Percentiles rank a stretch among this genome's conserved stretches.
These are phyloP conservation scores for Apostichopus leukothele DNA, from an alignment of 53 echinoderm and acorn worm genomes.

Conservation along the genomic window DNA sequence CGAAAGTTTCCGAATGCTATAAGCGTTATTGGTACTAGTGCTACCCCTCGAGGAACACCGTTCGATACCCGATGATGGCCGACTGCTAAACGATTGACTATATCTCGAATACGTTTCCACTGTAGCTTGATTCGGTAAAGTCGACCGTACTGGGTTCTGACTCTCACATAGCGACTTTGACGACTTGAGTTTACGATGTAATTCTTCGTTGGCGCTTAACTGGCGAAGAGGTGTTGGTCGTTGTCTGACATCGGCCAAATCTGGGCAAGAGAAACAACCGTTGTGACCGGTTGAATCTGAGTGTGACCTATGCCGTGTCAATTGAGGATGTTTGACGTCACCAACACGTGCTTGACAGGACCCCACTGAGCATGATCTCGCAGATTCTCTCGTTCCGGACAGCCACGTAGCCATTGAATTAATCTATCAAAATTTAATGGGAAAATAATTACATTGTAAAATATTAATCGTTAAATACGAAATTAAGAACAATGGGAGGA, in stretches of 20 bases:
- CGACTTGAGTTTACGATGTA: conserved; percentile 46
- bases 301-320: conserved; percentile 3
- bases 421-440: background rate
- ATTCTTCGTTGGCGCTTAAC: background rate
- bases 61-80: conserved; percentile 41
- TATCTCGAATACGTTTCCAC: conserved; percentile 58
- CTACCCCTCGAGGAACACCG: conserved; percentile 44
- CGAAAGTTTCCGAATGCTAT: conserved; percentile 64
- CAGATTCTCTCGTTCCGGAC: background rate
- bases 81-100: conserved; percentile 47
- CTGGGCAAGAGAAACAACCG: conserved; percentile 69
- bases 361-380: conserved; percentile 44
- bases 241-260: conserved; percentile 58
- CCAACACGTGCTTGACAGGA: conserved; percentile 27
- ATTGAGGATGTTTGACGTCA: conserved; percentile 11
- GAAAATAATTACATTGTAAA: background rate
- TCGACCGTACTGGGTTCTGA: conserved; percentile 38
- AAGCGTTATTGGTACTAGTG: conserved; percentile 12
- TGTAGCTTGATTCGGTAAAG: conserved; percentile 54
- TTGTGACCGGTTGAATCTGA: background rate
- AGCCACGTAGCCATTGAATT: conserved; percentile 21
- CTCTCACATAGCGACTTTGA: conserved; percentile 54
- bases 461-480: no score
- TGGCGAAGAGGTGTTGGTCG: background rate
- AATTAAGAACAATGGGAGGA: no score